These are phyloP conservation scores for Anguilla japonica DNA, from an alignment of 2,113 vertebrate genomes.

Conservation along the genomic window DNA sequence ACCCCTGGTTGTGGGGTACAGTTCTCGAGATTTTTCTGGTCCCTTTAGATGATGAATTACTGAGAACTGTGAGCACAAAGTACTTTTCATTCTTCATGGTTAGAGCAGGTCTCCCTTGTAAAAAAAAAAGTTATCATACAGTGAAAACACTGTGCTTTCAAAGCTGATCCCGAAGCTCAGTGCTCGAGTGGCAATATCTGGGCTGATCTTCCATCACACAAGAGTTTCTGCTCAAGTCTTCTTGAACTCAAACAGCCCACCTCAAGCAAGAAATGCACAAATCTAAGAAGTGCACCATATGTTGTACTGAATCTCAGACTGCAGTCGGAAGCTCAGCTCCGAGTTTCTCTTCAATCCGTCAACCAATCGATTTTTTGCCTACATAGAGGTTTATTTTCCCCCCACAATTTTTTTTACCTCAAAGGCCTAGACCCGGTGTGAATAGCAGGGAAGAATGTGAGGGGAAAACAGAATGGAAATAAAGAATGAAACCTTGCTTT, in stretches of 20 bases:
- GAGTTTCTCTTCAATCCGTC: background rate
- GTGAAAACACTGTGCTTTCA: background rate
- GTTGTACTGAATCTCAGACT: background rate
- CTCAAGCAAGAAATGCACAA: background rate
- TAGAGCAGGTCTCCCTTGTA: background rate
- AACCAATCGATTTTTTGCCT: background rate
- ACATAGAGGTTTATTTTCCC: background rate
- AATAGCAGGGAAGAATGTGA: background rate
- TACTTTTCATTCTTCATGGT: background rate
- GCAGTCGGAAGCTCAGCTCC: background rate
- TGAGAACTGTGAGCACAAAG: background rate
- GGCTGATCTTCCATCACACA: background rate
- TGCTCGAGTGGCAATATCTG: background rate
- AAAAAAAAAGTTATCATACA: background rate
- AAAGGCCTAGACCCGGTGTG: background rate
- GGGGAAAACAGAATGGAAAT: background rate
- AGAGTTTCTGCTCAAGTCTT: background rate
- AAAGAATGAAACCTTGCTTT: background rate
- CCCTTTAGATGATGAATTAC: background rate
- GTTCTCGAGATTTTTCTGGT: background rate
- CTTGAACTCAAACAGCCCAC: background rate
- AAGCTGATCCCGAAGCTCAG: background rate
- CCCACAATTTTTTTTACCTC: background rate
- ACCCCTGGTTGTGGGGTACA: background rate
- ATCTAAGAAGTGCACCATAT: background rate